Conservation (phyloP, 2,797 vertebrate genomes). For the Poecilia gillii region DNA sequence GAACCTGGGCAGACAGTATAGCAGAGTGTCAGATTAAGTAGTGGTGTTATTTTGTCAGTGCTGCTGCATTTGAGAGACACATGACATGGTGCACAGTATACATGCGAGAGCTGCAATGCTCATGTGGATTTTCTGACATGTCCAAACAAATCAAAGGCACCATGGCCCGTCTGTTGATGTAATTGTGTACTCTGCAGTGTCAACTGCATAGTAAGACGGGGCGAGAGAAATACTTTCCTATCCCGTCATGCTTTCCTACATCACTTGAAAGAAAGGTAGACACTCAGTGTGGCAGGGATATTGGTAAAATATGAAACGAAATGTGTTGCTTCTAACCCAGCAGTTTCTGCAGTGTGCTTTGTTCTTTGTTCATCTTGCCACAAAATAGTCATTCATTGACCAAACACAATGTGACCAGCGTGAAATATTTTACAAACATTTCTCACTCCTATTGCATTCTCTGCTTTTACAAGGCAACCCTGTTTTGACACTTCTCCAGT, state of each 20-base stretch:
- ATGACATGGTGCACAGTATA: neutral
- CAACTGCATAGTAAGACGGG: neutral
- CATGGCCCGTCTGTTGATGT: neutral
- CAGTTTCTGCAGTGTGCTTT: neutral
- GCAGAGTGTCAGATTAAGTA: neutral
- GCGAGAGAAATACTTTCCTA: neutral
- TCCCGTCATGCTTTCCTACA: neutral
- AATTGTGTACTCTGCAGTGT: neutral
- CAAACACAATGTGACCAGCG: neutral
- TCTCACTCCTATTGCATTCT: neutral
- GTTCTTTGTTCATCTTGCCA: neutral
- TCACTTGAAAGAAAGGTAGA: neutral
- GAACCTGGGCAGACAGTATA: neutral
- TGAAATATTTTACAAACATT: neutral
- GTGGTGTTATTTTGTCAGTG: neutral
- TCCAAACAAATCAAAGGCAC: neutral
- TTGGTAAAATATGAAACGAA: neutral
- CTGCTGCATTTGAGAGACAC: neutral
- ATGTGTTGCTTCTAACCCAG: neutral
- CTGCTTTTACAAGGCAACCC: constrained; percentile 2
- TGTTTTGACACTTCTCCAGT: constrained; percentile 16
- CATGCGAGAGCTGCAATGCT: neutral
- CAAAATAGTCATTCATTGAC: neutral
- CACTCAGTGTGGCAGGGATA: neutral
- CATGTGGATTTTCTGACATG: neutral